Evolutionary conservation across 2,797 vertebrate species (phyloP), one percentile per base, ranked within the genome.

Genomic region (Pampus argenteus): DNA sequence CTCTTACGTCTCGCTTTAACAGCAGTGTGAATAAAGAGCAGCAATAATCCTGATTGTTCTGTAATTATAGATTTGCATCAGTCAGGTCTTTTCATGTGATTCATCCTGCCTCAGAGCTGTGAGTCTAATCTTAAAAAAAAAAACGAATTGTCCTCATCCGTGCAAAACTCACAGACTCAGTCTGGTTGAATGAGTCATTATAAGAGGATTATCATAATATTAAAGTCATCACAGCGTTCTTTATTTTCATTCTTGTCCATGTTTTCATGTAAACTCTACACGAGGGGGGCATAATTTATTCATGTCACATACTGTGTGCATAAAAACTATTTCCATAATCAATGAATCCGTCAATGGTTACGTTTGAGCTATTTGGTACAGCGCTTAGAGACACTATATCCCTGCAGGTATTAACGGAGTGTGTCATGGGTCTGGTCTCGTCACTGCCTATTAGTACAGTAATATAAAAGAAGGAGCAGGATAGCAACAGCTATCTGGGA

Each of bases 331-430:
- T 64, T 60, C 59, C 59, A 45, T 84, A 71, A 87, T 85, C 77
- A 83, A 84, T 86, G 63, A 59, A 74, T 72, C 71, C 25, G 57
- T 66, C 65, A 51, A 50, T 61, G 69, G 61, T 34, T 10, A 28
- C 18, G 26, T 68, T 79, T 74, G 34, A 13, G 49, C 48, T 73
- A 13, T 76, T 82, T 48, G 22, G n/a, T 29, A 17, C 29, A 34
- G 20, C 2, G 17, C 66, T 57, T 11, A 0, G 31, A 66, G 56
- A 71, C 60, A 66, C 57, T 63, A 71, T 45, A 58, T 86, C 63
- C 65, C 74, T 65, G 68, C 48, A 84, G 51, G 75, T 77, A 57
- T 55, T 84, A 81, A 87, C 84, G 77, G 65, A 69, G 54, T 48
- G 58, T 68, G 66, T 64, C 55, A 54, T 62, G 38, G 71, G 70